Conservation (phyloP, 37 sponge, comb jelly and placozoan species). For the Geodia barretti region DNA sequence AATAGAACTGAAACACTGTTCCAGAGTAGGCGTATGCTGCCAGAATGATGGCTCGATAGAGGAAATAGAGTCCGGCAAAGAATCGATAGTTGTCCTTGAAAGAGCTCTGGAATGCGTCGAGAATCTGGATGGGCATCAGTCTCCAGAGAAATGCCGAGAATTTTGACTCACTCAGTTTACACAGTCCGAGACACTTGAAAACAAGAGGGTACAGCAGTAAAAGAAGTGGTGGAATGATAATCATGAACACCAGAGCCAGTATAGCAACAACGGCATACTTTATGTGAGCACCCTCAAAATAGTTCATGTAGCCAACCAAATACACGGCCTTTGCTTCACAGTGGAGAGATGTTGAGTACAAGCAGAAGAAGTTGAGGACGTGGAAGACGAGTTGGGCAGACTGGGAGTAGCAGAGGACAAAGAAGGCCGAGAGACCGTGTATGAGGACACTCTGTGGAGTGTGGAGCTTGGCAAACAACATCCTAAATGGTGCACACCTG, state of each 20-base stretch:
- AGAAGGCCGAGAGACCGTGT: constrained; percentile 1
- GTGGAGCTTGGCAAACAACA: neutral
- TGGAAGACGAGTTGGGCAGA: neutral
- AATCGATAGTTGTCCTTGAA: constrained; percentile 3
- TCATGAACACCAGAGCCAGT: neutral
- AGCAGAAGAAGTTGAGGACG: neutral
- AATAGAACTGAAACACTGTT: neutral
- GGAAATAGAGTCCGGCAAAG: neutral
- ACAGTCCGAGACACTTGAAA: neutral
- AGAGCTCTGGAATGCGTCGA: neutral
- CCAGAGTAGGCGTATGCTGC: neutral
- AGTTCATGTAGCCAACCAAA: neutral
- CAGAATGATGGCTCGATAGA: constrained; percentile 1
- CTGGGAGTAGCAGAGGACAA: neutral
- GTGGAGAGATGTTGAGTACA: neutral
- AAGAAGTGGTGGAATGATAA: neutral
- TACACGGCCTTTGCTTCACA: neutral
- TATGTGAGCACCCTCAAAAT: neutral
- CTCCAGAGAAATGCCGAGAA: neutral
- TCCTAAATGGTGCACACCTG: neutral
- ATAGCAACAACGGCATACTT: neutral
- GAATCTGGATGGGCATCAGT: neutral
- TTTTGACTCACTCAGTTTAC: neutral
- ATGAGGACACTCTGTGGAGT: neutral
- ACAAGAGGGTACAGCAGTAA: neutral